Evolutionary conservation across 2,113 vertebrate genomes (phyloP).

Genomic region (Cebidichthys violaceus): DNA sequence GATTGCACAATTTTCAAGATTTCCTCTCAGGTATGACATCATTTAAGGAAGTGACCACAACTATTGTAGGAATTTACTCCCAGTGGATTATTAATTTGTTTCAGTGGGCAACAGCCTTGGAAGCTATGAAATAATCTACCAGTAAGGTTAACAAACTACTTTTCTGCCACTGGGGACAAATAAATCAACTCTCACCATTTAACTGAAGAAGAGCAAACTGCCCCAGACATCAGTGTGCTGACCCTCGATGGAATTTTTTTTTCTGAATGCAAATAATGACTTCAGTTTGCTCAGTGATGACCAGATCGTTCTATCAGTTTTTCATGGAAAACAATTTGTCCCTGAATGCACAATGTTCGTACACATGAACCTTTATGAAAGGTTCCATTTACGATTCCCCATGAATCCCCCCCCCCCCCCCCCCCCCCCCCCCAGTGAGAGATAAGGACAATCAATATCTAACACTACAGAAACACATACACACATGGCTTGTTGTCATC

Average conservation of each 20-base stretch:
- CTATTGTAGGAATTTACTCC: constrained; percentile 76
- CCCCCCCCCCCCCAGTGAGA: constrained; percentile 50
- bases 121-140: constrained; percentile 84
- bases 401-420: constrained; percentile 70
- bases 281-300: constrained; percentile 84
- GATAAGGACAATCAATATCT: constrained; percentile 86
- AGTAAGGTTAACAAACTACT: constrained; percentile 79
- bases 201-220: constrained; percentile 55
- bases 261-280: constrained; percentile 84
- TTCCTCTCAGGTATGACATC: constrained; percentile 58
- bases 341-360: constrained; percentile 85
- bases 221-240: constrained; percentile 54
- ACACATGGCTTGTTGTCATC: constrained; percentile 37
- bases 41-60: constrained; percentile 63
- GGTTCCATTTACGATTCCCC: constrained; percentile 83
- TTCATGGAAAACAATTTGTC: constrained; percentile 87
- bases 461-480: constrained; percentile 67
- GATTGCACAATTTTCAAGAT: constrained; percentile 22
- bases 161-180: constrained; percentile 62
- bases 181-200: constrained; percentile 55
- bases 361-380: constrained; percentile 85
- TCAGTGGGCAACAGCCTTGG: constrained; percentile 72
- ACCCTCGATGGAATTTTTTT: constrained; percentile 75
- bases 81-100: constrained; percentile 55
- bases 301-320: constrained; percentile 80